phyloP scores from a whole-genome alignment of 2,797 vertebrate genomes.

The Salmo trutta region DNA sequence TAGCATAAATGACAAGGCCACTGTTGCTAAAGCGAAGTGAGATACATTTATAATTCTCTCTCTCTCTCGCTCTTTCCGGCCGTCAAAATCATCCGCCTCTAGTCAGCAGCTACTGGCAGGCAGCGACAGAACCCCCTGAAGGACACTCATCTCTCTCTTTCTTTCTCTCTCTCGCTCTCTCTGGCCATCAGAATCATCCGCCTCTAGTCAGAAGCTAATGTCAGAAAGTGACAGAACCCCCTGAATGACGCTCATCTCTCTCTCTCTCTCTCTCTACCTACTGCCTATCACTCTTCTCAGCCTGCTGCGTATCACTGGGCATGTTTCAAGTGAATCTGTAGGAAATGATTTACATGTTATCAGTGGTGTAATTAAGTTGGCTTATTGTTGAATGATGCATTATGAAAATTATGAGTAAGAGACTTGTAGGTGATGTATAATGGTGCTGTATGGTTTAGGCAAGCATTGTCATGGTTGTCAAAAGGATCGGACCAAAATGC shows the following conservation, averaged over 20 bases:
- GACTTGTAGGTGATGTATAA: not conserved
- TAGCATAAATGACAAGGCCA: too few relatives aligned
- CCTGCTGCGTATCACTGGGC: not conserved
- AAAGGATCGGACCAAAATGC: too few relatives aligned
- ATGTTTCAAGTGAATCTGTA: not conserved
- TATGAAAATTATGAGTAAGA: not conserved
- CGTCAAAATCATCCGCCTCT: not conserved
- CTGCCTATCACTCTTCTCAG: not conserved
- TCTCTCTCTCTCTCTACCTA: not conserved
- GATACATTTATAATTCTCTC: not conserved
- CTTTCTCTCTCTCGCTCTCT: not conserved
- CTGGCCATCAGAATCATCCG: not conserved
- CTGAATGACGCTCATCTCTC: not conserved
- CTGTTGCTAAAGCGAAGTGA: conserved; percentile 14
- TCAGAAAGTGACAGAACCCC: not conserved
- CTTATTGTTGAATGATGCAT: not conserved
- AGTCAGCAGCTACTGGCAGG: not conserved
- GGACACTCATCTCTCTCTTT: not conserved
- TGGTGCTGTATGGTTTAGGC: not conserved
- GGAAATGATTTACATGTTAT: not conserved
- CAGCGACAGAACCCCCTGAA: not conserved
- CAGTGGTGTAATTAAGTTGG: not conserved
- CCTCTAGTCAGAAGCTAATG: not conserved
- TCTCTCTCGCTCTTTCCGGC: not conserved
- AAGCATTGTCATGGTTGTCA: too few relatives aligned